Evolutionary conservation across 2,113 vertebrate species (phyloP), one percentile per base, ranked within the genome.

Genomic region (Oncorhynchus nerka): DNA sequence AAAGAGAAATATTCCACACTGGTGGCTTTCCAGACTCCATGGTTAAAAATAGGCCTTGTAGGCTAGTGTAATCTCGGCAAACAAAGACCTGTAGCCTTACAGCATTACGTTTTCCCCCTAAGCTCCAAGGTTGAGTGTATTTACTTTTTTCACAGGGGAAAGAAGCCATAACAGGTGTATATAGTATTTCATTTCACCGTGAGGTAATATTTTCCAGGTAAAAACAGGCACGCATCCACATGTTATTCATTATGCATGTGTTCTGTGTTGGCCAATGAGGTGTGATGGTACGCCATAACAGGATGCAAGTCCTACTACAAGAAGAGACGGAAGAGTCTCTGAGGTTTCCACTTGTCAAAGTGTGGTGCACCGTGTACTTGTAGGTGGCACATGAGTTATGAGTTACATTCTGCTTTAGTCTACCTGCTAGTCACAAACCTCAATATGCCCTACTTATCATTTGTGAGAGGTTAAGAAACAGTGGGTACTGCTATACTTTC

Each of bases 121-220:
- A 24, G 71, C 32, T 73, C 11, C 68, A 32, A 1, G 3, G 0
- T 19, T 57, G 19, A 2, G 13, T 80, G 79, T 16, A 39, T 74
- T 83, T 71, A 59, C 65, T 24, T 22, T 74, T 70, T 70, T 75
- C 66, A 81, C 16, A 49, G 32, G 55, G 24, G 61, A 68, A 51
- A 81, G 51, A 74, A 68, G 8, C 22, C 62, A 28, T 55, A 55
- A 49, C 82, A 83, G 79, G 83, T 83, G 78, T 70, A 59, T 1
- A 51, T 8, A 28, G 70, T 20, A 20, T 57, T 34, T 11, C 49
- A 28, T 57, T 22, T 12, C 26, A 57, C 30, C 19, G 16, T 77
- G 74, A 81, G 74, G 51, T 73, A 12, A 82, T 75, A 65, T 74
- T 84, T 87, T 83, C 75, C 83, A 79, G 61, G 22, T 13, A 8